These are phyloP conservation scores for Epicampocera succincta DNA, from an alignment of 2,888 invertebrate genomes.

Conservation along the genomic window DNA sequence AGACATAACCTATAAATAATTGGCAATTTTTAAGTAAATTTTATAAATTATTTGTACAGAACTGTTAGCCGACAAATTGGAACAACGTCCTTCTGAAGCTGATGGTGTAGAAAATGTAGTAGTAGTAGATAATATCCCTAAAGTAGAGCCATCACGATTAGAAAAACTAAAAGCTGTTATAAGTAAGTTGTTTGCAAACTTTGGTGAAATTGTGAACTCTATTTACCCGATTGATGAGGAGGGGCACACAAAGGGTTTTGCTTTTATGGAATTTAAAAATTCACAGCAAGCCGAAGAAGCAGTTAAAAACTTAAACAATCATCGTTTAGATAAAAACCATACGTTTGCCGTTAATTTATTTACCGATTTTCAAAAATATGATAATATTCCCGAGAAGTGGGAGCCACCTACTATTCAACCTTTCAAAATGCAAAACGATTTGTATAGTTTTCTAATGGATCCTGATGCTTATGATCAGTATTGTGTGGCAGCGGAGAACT, in stretches of 20 bases:
- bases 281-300: conserved; percentile 93
- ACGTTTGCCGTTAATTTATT: conserved; percentile 96
- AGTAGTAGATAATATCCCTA: conserved; percentile 97
- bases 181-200: conserved; percentile 93
- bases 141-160: conserved; percentile 94
- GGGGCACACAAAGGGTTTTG: conserved; percentile 94
- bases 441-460: conserved; percentile 95
- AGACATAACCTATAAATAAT: conserved; percentile 77
- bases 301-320: conserved; percentile 92
- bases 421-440: conserved; percentile 95
- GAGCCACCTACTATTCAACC: conserved; percentile 93
- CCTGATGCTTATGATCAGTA: conserved; percentile 98
- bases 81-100: conserved; percentile 94
- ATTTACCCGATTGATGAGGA: conserved; percentile 92
- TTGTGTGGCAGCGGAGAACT: conserved; percentile 92
- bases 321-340: conserved; percentile 97
- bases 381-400: conserved; percentile 95
- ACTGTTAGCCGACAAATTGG: conserved; percentile 93
- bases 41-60: conserved; percentile 83
- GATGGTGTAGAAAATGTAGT: conserved; percentile 98
- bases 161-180: conserved; percentile 96
- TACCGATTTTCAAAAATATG: conserved; percentile 97
- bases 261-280: conserved; percentile 95
- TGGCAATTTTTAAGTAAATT: not conserved
- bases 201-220: conserved; percentile 93